Evolutionary conservation across 2,113 vertebrate species (phyloP).

Genomic region (Myotis brandtii): DNA sequence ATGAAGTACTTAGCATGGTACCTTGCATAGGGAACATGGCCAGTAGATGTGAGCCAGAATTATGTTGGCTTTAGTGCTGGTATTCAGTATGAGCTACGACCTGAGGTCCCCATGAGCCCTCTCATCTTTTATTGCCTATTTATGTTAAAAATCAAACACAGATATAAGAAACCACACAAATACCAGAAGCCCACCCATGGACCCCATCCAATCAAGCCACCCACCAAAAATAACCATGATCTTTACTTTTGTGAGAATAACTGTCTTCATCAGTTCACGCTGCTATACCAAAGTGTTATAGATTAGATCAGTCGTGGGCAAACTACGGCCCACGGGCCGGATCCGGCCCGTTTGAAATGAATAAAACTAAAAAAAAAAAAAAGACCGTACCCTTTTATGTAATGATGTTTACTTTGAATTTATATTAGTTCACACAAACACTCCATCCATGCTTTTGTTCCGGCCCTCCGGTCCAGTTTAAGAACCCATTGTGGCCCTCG

Average conservation of each 20-base stretch:
- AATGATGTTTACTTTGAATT: no score
- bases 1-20: neutral
- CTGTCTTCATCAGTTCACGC: neutral
- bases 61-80: neutral
- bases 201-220: neutral
- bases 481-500: no score
- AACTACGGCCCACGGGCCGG: no score
- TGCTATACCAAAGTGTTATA: neutral
- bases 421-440: no score
- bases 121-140: neutral
- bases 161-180: neutral
- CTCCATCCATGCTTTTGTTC: no score
- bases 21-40: neutral
- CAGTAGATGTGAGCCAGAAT: neutral
- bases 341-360: no score
- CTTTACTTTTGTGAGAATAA: neutral
- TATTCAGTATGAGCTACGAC: neutral
- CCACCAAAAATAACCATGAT: neutral
- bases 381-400: no score
- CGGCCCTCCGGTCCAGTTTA: no score
- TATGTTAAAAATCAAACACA: slow-evolving; percentile 21
- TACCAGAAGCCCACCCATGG: neutral
- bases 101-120: neutral
- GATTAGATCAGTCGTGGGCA: no score
- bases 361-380: no score